These are phyloP conservation scores for Spialia ferax DNA, from an alignment of 2,888 invertebrate genomes.

Conservation along the genomic window DNA sequence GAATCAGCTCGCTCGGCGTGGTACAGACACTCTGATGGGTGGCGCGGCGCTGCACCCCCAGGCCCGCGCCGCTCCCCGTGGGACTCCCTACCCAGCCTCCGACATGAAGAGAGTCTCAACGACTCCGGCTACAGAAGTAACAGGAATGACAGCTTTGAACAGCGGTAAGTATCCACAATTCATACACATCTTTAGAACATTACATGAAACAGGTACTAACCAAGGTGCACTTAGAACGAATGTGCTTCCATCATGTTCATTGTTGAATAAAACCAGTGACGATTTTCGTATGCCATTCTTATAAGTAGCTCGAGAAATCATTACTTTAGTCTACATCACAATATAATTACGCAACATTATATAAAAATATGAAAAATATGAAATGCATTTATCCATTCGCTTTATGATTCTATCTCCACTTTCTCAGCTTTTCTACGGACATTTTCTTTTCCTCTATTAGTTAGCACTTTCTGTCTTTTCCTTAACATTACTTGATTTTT, in stretches of 20 bases:
- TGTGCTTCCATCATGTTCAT: not conserved
- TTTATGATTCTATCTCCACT: slow-evolving; percentile 14
- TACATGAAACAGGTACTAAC: not conserved
- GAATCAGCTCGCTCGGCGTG: too few species aligned
- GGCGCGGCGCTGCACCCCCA: slow-evolving; percentile 88
- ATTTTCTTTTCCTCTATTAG: not conserved
- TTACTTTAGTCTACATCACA: not conserved
- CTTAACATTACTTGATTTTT: not conserved
- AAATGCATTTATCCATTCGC: not conserved
- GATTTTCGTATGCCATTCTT: not conserved
- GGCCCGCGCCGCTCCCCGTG: slow-evolving; percentile 93
- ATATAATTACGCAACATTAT: not conserved
- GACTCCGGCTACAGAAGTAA: slow-evolving; percentile 96
- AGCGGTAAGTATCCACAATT: slow-evolving; percentile 87
- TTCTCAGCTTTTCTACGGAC: not conserved
- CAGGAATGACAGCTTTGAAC: slow-evolving; percentile 94
- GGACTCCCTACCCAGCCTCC: slow-evolving; percentile 94
- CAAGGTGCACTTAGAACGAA: not conserved
- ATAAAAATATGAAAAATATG: not conserved
- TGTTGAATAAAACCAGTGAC: not conserved
- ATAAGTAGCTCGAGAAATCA: not conserved
- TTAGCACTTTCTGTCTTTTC: not conserved
- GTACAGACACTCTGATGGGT: slow-evolving; percentile 96
- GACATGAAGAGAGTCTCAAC: slow-evolving; percentile 94
- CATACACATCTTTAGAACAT: slow-evolving; percentile 6